Conservation (phyloP, 2,113 vertebrate species). For the Sylvilagus bachmani region DNA sequence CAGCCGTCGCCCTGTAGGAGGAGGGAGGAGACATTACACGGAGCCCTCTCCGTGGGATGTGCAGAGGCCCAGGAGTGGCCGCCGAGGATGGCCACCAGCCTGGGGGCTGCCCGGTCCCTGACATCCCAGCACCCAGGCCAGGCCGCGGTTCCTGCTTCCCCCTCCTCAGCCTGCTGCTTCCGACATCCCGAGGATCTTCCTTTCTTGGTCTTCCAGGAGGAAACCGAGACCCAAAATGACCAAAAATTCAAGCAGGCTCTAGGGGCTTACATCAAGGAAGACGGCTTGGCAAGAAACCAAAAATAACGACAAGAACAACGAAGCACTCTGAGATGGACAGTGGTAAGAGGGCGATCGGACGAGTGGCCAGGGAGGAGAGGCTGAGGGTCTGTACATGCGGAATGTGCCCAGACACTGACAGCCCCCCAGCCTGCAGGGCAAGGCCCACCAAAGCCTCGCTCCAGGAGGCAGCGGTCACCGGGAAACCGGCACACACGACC, state of each 20-base stretch:
- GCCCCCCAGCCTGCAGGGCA: background rate
- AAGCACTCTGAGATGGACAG: background rate
- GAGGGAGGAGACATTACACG: conserved; percentile 72
- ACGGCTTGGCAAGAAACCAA: background rate
- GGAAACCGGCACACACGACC: fast-evolving
- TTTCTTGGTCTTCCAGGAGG: background rate
- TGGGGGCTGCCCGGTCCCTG: background rate
- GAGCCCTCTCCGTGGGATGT: background rate
- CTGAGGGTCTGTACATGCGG: background rate
- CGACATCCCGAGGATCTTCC: background rate
- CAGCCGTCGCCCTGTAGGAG: conserved; percentile 93
- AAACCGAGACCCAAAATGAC: background rate
- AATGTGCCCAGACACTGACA: background rate
- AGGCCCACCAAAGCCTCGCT: fast-evolving
- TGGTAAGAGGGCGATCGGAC: background rate
- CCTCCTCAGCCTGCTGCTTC: background rate
- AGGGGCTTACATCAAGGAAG: background rate
- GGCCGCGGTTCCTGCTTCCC: fast-evolving
- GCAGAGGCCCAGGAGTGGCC: background rate
- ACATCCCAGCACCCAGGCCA: background rate
- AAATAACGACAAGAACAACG: background rate
- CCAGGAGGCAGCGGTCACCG: background rate
- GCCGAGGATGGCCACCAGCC: background rate
- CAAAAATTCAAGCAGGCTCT: background rate
- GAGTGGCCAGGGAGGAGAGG: background rate